A percentile compares a stretch with the other conserved stretches of the same genome.
Conservation (phyloP, 2,797 vertebrate species). For the Macropus fuliginosus region DNA sequence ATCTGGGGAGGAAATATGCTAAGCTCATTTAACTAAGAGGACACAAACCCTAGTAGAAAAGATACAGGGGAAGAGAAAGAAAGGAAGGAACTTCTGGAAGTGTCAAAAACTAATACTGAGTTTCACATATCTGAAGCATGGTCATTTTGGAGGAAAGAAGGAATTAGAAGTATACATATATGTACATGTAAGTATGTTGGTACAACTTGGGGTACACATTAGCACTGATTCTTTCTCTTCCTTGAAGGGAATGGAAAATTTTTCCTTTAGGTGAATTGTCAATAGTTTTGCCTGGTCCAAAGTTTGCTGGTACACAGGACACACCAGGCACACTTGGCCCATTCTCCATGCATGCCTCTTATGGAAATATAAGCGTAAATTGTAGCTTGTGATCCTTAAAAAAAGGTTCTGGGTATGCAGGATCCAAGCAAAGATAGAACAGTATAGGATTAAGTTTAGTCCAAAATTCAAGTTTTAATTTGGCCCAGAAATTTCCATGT, state of each 20-base stretch:
- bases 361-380: background rate
- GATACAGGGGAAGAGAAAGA: no score
- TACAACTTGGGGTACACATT: background rate
- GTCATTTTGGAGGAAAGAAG: background rate
- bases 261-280: background rate
- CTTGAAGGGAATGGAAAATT: background rate
- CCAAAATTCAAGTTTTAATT: constrained; percentile 53
- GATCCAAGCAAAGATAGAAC: background rate
- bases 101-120: background rate
- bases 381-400: background rate
- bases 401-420: background rate
- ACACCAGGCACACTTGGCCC: background rate
- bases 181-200: background rate
- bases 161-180: background rate
- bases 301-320: background rate
- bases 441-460: background rate
- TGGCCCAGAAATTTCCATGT: constrained; percentile 59
- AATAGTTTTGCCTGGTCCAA: background rate
- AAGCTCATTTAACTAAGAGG: background rate
- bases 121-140: background rate
- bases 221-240: background rate
- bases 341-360: background rate
- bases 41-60: no score
- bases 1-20: background rate
- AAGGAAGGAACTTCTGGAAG: no score